These are phyloP conservation scores for Saccostrea glomerata DNA, from an alignment of 1,140 invertebrate species.

Conservation along the genomic window DNA sequence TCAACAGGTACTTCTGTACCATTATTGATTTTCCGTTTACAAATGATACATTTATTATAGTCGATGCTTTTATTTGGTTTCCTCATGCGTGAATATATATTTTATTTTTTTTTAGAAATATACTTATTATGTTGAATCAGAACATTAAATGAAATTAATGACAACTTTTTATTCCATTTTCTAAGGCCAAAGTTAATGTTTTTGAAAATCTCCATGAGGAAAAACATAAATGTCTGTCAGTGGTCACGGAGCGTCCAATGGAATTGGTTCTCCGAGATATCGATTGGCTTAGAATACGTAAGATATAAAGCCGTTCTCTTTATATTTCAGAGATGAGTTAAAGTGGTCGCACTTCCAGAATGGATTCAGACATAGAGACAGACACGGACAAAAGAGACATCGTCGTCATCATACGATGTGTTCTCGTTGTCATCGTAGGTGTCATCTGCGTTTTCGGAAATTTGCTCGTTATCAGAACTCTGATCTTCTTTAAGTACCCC, in stretches of 20 bases:
- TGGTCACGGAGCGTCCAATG: neutral
- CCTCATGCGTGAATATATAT: too few relatives aligned
- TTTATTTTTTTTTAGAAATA: too few relatives aligned
- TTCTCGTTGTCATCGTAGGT: constrained; percentile 67
- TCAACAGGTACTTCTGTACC: too few relatives aligned
- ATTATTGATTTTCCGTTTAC: too few relatives aligned
- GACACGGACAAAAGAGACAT: constrained; percentile 15
- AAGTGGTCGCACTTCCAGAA: constrained; percentile 73
- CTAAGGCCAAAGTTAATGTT: too few relatives aligned
- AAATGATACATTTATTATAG: too few relatives aligned
- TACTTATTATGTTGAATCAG: too few relatives aligned
- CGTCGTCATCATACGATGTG: constrained; percentile 58
- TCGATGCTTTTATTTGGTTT: too few relatives aligned
- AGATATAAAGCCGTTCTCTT: neutral
- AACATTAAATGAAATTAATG: too few relatives aligned
- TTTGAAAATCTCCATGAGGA: too few relatives aligned
- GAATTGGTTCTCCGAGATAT: neutral
- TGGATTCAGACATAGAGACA: constrained; percentile 30
- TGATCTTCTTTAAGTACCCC: constrained; percentile 64
- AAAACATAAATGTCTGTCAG: too few relatives aligned
- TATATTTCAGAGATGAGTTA: constrained; percentile 12
- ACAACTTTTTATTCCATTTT: too few relatives aligned
- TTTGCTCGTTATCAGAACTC: constrained; percentile 67
- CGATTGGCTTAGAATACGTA: neutral
- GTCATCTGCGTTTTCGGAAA: constrained; percentile 72